Evolutionary conservation across 2,113 vertebrate species (phyloP).

Genomic region (Phaethornis superciliosus): DNA sequence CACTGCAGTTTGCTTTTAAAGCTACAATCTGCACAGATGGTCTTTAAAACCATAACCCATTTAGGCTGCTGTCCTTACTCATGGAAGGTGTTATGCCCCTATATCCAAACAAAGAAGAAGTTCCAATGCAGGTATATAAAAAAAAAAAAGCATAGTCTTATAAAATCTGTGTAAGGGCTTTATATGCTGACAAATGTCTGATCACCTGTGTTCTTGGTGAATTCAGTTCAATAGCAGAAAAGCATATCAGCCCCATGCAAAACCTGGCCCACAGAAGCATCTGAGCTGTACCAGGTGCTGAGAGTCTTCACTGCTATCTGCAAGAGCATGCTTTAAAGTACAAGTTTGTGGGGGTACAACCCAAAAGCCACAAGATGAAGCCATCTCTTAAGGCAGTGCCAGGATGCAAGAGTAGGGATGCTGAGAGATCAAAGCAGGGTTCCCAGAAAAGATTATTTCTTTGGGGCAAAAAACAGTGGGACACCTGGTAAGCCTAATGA

Average conservation of each 20-base stretch:
- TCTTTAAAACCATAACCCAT: neutral
- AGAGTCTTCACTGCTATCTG: neutral
- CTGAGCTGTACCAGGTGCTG: neutral
- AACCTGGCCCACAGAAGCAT: neutral
- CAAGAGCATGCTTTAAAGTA: neutral
- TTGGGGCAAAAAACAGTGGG: neutral
- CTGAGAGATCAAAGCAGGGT: neutral
- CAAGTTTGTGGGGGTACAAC: rapidly evolving
- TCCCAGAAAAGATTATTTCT: neutral
- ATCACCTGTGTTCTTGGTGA: neutral
- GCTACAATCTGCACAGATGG: neutral
- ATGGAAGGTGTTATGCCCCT: neutral
- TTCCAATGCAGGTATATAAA: neutral
- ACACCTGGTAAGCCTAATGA: neutral
- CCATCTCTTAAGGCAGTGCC: neutral
- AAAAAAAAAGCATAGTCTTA: neutral
- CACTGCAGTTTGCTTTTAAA: neutral
- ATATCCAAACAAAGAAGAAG: neutral
- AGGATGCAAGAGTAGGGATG: neutral
- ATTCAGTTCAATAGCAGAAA: neutral
- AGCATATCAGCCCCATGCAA: neutral
- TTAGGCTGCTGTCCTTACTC: neutral
- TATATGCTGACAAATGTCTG: neutral
- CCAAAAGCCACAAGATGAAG: neutral
- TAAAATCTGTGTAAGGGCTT: neutral